Conservation (phyloP, 2,888 invertebrate genomes). For the Phragmatobia fuliginosa region DNA sequence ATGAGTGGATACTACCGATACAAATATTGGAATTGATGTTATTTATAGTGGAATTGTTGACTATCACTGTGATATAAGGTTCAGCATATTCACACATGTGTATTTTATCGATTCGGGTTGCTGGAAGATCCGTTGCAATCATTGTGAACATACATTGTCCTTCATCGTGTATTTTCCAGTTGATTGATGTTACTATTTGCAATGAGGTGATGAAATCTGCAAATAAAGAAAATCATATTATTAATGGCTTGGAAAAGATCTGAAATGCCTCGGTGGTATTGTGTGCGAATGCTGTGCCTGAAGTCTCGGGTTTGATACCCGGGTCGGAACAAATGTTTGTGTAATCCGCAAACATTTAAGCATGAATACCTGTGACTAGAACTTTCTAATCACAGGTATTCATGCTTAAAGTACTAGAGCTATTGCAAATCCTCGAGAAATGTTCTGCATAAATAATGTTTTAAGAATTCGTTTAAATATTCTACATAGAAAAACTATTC, state of each 20-base stretch:
- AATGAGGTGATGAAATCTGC: constrained; percentile 28
- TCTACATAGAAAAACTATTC: no score
- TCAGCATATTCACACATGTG: constrained; percentile 18
- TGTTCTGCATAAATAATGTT: no score
- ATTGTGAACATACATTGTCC: constrained; percentile 35
- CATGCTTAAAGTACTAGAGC: no score
- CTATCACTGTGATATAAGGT: constrained; percentile 30
- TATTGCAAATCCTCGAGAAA: no score
- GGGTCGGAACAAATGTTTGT: no score
- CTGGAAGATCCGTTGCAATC: constrained; percentile 20
- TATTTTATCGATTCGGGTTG: constrained; percentile 5
- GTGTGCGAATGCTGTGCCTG: no score
- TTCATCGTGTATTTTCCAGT: constrained; percentile 25
- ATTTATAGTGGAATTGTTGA: constrained; percentile 24
- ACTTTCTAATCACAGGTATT: no score
- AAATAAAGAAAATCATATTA: constrained; percentile 11
- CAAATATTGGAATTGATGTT: constrained; percentile 22
- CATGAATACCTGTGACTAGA: no score
- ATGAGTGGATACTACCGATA: constrained; percentile 19
- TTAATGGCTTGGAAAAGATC: not conserved
- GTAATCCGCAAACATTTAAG: no score
- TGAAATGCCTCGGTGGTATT: no score
- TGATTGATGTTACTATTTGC: not conserved
- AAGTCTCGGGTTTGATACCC: no score
- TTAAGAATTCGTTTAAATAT: no score